Evolutionary conservation across 1,140 invertebrate species (phyloP).

Genomic region (Lepidurus arcticus): DNA sequence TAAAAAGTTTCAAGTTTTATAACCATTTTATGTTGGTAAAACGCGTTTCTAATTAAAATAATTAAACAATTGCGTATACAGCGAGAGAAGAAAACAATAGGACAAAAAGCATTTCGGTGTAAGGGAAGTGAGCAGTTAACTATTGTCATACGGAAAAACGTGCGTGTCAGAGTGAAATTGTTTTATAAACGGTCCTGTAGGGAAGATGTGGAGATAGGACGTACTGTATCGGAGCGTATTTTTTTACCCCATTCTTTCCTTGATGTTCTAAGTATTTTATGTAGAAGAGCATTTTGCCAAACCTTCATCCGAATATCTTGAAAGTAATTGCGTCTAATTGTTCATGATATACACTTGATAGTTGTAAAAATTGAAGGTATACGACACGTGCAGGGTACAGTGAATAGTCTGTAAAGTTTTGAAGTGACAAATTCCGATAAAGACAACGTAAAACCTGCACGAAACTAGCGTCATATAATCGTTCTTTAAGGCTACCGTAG

Average conservation of each 20-base stretch:
- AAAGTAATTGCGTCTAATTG: no score
- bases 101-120: neutral
- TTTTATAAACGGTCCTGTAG: neutral
- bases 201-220: neutral
- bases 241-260: neutral
- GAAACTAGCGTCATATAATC: no score
- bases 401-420: no score
- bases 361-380: no score
- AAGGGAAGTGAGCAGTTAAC: constrained; percentile 3
- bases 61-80: constrained; percentile 2
- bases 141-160: constrained; percentile 3
- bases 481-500: no score
- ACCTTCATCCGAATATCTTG: no score
- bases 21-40: neutral
- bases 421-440: no score
- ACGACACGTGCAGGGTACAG: no score
- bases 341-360: no score
- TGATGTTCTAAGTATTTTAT: neutral
- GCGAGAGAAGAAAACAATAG: neutral
- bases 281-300: no score
- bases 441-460: no score
- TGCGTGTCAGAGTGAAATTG: neutral
- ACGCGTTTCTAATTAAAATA: neutral
- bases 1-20: neutral
- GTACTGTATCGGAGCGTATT: neutral